Conservation (phyloP, 1,140 invertebrate genomes). For the Ceratitis capitata region DNA sequence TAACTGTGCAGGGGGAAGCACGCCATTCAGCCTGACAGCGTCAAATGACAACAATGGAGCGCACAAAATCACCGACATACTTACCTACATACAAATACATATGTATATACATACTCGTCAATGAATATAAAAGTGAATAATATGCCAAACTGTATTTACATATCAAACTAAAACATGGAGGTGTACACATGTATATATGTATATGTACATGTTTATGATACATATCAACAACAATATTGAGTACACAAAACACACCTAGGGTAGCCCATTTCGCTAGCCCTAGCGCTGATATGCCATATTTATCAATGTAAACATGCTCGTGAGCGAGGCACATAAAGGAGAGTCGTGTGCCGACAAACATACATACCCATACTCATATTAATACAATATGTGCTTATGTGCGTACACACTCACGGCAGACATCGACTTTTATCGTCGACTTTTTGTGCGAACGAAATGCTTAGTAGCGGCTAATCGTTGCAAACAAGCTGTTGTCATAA, state of each 20-base stretch:
- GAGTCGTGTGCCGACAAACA: neutral
- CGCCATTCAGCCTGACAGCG: neutral
- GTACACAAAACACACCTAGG: neutral
- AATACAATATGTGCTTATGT: too few species aligned
- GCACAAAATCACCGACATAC: neutral
- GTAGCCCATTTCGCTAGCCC: neutral
- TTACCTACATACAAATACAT: neutral
- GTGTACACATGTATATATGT: neutral
- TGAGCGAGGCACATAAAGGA: neutral
- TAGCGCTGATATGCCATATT: neutral
- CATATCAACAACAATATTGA: neutral
- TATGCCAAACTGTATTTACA: neutral
- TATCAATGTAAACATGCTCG: neutral
- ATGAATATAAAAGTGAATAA: neutral
- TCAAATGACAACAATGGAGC: slow-evolving; percentile 6
- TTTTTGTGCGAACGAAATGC: neutral
- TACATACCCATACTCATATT: neutral
- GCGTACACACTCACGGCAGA: neutral
- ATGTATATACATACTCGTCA: neutral
- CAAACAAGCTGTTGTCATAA: neutral
- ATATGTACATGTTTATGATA: neutral
- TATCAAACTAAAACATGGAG: neutral
- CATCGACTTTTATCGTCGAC: neutral
- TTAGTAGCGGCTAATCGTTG: neutral
- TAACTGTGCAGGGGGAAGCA: neutral